Evolutionary conservation across 2,888 invertebrate species (phyloP).

Genomic region (Hetaerina titia): DNA sequence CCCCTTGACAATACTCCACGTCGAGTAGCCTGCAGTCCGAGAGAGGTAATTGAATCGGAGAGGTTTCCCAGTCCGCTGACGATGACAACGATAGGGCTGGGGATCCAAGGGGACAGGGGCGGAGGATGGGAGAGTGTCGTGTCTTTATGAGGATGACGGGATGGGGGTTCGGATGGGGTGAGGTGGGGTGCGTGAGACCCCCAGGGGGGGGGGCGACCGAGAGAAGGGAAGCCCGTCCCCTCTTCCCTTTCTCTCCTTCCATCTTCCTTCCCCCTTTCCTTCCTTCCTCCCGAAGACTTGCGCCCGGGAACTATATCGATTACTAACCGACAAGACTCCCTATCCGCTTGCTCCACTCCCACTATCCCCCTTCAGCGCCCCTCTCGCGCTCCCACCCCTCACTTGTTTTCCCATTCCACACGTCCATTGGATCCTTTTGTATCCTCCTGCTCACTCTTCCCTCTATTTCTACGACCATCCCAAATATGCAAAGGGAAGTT

Average conservation of each 20-base stretch:
- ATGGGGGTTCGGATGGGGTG: background rate
- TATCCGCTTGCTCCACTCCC: background rate
- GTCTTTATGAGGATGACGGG: background rate
- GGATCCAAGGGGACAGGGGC: background rate
- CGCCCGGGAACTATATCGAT: slow-evolving; percentile 45
- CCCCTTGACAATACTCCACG: background rate
- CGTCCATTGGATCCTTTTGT: background rate
- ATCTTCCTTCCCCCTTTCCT: background rate
- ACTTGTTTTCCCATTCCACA: background rate
- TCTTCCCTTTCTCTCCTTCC: background rate
- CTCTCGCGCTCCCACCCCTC: background rate
- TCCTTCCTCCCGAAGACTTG: background rate
- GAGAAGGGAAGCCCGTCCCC: background rate
- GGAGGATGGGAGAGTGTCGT: background rate
- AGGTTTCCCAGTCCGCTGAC: slow-evolving; percentile 27
- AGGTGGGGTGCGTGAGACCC: background rate
- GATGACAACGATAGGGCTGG: slow-evolving; percentile 40
- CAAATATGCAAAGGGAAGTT: background rate
- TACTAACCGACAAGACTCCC: background rate
- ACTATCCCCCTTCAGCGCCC: background rate
- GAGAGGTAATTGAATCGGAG: slow-evolving; percentile 59
- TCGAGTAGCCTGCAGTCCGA: background rate
- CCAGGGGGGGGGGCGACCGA: background rate
- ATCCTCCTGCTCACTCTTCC: background rate
- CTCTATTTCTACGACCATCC: background rate